These are phyloP conservation scores for Oryctolagus cuniculus DNA, from an alignment of 2,113 vertebrate species.

Conservation along the genomic window mOryCun1.1 NC_091451.1:34242001-34242500, in stretches of 20 bases:
- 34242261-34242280: not conserved
- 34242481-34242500: not conserved
- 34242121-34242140: accelerated
- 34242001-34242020: no score
- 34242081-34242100: not conserved
- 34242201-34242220: not conserved
- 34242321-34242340: not conserved
- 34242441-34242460: accelerated
- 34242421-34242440: not conserved
- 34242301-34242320: not conserved
- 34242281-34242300: not conserved
- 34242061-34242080: not conserved
- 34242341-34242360: not conserved
- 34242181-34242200: not conserved
- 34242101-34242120: accelerated
- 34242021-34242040: not conserved
- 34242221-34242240: not conserved
- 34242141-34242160: not conserved
- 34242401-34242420: not conserved
- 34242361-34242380: not conserved
- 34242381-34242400: no score
- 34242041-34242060: not conserved
- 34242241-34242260: not conserved
- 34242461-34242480: not conserved
- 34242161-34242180: not conserved